phyloP scores from a whole-genome alignment of 2,888 invertebrate species.

The Agrilus cyanescens region DNA sequence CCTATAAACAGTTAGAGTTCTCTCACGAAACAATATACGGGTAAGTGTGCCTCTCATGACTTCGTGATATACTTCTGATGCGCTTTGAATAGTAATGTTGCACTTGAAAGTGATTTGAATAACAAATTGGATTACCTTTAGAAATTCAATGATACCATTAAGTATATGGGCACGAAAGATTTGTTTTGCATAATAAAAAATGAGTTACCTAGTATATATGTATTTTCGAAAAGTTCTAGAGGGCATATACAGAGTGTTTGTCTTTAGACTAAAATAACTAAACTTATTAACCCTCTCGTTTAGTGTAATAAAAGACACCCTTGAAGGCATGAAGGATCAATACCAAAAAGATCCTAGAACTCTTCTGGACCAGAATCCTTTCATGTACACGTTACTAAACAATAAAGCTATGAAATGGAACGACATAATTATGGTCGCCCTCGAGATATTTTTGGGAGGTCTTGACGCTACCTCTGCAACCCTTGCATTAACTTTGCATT shows the following conservation, averaged over 20 bases:
- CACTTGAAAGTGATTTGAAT: too few species aligned
- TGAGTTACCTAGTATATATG: too few species aligned
- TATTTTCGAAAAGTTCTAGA: too few species aligned
- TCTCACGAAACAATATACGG: conserved; percentile 38
- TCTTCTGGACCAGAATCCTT: conserved; percentile 23
- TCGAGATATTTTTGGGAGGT: conserved; percentile 46
- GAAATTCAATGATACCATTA: not conserved
- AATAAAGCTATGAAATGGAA: conserved; percentile 32
- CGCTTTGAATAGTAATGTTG: too few species aligned
- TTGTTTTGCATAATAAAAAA: too few species aligned
- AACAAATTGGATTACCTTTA: too few species aligned
- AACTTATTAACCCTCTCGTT: not conserved
- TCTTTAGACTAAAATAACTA: too few species aligned
- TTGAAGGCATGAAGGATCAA: conserved; percentile 15
- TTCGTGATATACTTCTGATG: not conserved
- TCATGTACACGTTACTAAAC: conserved; percentile 29
- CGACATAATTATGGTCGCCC: conserved; percentile 39
- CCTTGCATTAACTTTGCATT: conserved; percentile 36
- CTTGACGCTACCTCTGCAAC: conserved; percentile 44
- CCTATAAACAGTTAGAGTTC: conserved; percentile 38
- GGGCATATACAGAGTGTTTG: too few species aligned
- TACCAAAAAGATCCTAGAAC: conserved; percentile 15
- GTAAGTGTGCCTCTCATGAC: conserved; percentile 15
- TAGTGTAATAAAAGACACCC: conserved; percentile 21
- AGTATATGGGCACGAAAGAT: not conserved